phyloP scores from a whole-genome alignment of 1,140 invertebrate genomes.

The Radopholus similis region DNA sequence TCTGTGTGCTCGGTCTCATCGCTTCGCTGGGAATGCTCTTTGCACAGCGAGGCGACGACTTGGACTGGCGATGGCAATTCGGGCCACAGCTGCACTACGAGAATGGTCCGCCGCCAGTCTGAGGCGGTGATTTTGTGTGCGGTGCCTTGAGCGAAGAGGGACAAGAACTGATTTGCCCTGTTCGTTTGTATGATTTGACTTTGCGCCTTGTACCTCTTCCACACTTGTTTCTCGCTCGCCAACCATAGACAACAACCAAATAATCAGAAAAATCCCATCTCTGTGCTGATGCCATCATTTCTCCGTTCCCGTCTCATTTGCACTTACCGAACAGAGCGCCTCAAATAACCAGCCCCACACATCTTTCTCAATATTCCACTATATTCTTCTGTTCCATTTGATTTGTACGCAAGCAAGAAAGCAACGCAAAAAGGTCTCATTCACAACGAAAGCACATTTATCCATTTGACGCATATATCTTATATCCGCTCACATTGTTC shows the following conservation, averaged over 20 bases:
- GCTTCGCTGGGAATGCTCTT: constrained; percentile 8
- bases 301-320: not conserved
- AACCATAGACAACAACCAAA: not conserved
- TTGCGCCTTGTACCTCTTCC: not conserved
- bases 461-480: too few relatives aligned
- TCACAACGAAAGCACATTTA: too few relatives aligned
- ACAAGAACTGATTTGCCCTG: not conserved
- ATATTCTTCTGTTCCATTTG: not conserved
- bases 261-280: not conserved
- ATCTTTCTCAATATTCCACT: not conserved
- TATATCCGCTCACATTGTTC: too few relatives aligned
- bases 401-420: not conserved
- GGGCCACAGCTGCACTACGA: constrained; percentile 36
- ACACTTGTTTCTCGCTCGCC: not conserved
- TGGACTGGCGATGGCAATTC: constrained; percentile 27
- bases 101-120: constrained; percentile 26
- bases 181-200: not conserved
- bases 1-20: constrained; percentile 15
- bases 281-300: not conserved
- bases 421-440: not conserved
- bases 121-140: too few relatives aligned
- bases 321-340: not conserved
- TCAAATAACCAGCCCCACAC: not conserved
- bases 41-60: not conserved
- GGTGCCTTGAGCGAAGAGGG: not conserved